Evolutionary conservation across 2,797 vertebrate genomes (phyloP).

Genomic region (Manis javanica): DNA sequence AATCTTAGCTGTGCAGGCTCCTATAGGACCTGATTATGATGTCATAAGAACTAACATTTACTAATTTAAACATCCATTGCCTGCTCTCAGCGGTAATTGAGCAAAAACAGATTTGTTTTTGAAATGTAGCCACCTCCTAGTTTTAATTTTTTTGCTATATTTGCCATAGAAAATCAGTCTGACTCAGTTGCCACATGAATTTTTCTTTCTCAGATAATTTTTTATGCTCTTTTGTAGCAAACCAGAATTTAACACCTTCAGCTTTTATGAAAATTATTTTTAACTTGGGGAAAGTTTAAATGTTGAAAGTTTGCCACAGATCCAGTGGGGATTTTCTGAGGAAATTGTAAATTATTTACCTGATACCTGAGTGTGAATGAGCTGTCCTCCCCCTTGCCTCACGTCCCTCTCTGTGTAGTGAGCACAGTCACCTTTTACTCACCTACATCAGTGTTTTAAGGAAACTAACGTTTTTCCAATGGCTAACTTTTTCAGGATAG

Average conservation of each 20-base stretch:
- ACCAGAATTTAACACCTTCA: constrained; percentile 54
- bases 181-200: constrained; percentile 68
- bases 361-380: background rate
- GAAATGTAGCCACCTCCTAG: background rate
- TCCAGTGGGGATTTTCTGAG: background rate
- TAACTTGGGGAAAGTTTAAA: background rate
- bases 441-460: background rate
- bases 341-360: background rate
- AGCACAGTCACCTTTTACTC: background rate
- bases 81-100: constrained; percentile 55
- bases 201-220: constrained; percentile 61
- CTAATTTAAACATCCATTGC: constrained; percentile 69
- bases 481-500: background rate
- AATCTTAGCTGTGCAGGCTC: background rate
- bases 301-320: background rate
- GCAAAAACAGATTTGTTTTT: constrained; percentile 54
- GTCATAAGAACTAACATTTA: constrained; percentile 31
- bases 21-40: constrained; percentile 50
- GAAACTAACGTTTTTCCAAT: background rate
- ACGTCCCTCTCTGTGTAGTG: background rate
- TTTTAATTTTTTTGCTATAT: background rate
- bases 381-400: background rate
- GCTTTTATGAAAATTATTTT: constrained; percentile 52
- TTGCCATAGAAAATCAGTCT: constrained; percentile 73
- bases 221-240: constrained; percentile 31